A percentile compares a stretch with the other conserved stretches of the same genome.
Evolutionary conservation across 2,797 vertebrate species (phyloP).

Genomic region (Tolypeutes matacus): DNA sequence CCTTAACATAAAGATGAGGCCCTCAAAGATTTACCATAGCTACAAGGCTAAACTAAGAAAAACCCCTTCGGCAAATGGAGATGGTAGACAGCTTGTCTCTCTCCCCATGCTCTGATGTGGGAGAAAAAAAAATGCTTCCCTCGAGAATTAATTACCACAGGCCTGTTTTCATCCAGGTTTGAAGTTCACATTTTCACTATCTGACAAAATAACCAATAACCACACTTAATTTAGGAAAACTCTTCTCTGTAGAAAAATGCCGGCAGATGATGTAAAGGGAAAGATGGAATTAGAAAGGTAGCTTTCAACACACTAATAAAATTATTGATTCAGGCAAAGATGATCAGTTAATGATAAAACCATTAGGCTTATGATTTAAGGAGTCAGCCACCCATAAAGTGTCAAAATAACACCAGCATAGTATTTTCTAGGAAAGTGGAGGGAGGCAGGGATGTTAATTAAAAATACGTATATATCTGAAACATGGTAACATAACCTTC

Average conservation of each 20-base stretch:
- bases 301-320: too few relatives aligned
- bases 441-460: background rate
- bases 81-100: background rate
- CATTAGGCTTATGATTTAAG: background rate
- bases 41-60: too few relatives aligned
- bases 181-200: background rate
- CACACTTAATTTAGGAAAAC: background rate
- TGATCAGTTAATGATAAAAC: too few relatives aligned
- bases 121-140: too few relatives aligned
- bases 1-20: too few relatives aligned
- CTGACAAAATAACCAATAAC: background rate
- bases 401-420: accelerated
- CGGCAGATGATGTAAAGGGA: background rate
- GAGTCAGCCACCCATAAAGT: background rate
- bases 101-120: background rate
- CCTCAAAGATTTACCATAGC: too few relatives aligned
- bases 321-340: background rate
- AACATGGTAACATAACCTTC: accelerated
- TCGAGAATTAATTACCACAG: too few relatives aligned
- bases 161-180: background rate
- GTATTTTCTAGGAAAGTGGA: background rate
- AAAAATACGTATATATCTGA: background rate
- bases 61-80: too few relatives aligned
- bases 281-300: too few relatives aligned
- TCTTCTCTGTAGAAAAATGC: background rate